These are phyloP conservation scores for Trachymyrmex cornetzi DNA, from an alignment of 1,140 invertebrate species.

Conservation along the genomic window DNA sequence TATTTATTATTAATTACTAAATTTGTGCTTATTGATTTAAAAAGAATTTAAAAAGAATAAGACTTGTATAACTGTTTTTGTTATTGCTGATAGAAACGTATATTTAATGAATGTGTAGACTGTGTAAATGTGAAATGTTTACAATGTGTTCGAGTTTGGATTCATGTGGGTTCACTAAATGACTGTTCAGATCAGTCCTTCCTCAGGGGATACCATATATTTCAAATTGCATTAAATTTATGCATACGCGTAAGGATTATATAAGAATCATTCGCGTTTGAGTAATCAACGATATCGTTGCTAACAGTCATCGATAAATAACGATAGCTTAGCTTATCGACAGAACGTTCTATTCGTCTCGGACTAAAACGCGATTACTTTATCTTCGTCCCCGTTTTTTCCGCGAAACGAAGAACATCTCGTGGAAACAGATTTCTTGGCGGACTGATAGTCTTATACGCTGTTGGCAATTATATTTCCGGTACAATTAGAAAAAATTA, in stretches of 20 bases:
- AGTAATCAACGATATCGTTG: constrained; percentile 20
- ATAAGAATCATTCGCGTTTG: constrained; percentile 32
- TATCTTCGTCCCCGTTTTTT: not conserved
- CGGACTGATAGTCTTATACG: not conserved
- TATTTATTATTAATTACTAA: not conserved
- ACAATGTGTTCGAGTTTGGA: not conserved
- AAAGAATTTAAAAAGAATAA: not conserved
- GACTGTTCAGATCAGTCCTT: not conserved
- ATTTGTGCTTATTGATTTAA: not conserved
- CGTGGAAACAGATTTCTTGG: constrained; percentile 27
- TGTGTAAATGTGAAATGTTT: not conserved
- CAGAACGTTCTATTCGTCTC: not conserved
- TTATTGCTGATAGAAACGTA: not conserved
- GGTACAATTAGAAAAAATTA: not conserved
- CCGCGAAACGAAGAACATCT: not conserved
- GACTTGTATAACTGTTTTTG: not conserved
- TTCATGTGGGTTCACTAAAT: not conserved
- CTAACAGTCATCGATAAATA: constrained; percentile 36
- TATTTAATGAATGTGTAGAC: not conserved
- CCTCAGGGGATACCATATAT: not conserved
- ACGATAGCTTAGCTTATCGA: constrained; percentile 37
- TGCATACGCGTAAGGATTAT: not conserved
- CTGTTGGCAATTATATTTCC: constrained; percentile 11
- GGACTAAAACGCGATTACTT: not conserved
- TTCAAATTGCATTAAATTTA: constrained; percentile 22